A percentile compares a stretch with the other conserved stretches of the same genome.
These are phyloP conservation scores for Drosophila azteca DNA, from an alignment of 1,140 invertebrate species.

Conservation along the genomic window DNA sequence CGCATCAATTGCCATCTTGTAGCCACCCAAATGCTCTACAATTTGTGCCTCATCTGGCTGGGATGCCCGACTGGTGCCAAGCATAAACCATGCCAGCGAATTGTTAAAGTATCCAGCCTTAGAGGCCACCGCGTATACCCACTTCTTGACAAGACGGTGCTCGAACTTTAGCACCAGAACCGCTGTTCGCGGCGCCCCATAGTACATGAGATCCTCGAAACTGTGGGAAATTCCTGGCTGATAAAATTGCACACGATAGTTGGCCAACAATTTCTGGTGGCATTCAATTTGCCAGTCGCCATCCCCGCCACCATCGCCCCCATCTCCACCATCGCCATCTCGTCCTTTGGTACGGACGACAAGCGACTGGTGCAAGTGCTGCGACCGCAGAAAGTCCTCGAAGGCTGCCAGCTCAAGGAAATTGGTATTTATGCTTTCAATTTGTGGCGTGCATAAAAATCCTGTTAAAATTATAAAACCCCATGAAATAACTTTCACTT, in stretches of 20 bases:
- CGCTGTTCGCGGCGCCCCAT: slow-evolving; percentile 58
- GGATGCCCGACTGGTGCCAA: slow-evolving; percentile 21
- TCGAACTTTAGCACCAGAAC: slow-evolving; percentile 46
- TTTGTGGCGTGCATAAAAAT: slow-evolving; percentile 67
- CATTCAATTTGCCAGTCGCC: slow-evolving; percentile 34
- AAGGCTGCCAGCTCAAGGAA: slow-evolving; percentile 69
- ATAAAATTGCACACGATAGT: slow-evolving; percentile 71
- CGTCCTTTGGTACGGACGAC: slow-evolving; percentile 20
- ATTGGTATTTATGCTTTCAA: slow-evolving; percentile 80
- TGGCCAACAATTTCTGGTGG: slow-evolving; percentile 59
- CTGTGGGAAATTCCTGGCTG: slow-evolving; percentile 26
- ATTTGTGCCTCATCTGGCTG: slow-evolving; percentile 37
- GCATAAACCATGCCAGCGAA: slow-evolving; percentile 65
- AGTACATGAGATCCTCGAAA: slow-evolving; percentile 60
- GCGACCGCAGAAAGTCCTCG: slow-evolving; percentile 60
- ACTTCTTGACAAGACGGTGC: slow-evolving; percentile 15
- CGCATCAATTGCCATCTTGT: slow-evolving; percentile 64
- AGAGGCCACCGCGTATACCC: slow-evolving; percentile 42
- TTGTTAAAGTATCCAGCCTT: slow-evolving; percentile 59
- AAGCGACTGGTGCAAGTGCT: slow-evolving; percentile 61
- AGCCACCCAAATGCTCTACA: slow-evolving; percentile 39
- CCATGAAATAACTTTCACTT: slow-evolving; percentile 80
- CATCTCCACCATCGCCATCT: background rate
- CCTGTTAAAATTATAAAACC: slow-evolving; percentile 72
- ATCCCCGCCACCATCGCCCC: background rate